Percentiles rank a stretch among this genome's conserved stretches.
phyloP scores from a whole-genome alignment of 2,113 vertebrate species.

The Chionomys nivalis region DNA sequence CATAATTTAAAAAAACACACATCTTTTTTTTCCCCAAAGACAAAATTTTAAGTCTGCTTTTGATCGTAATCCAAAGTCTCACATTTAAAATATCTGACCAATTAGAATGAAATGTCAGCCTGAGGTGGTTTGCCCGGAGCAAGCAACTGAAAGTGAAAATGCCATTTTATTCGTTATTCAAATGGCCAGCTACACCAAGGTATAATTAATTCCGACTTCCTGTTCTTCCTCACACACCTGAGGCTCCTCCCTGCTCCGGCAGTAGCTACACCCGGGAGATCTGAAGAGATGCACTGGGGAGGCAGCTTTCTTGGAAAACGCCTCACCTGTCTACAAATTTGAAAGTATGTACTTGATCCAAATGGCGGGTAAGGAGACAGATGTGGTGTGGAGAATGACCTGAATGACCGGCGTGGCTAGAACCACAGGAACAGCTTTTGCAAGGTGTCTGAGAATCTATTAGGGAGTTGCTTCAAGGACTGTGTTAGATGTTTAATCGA shows the following conservation, averaged over 20 bases:
- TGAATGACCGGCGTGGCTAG: neutral
- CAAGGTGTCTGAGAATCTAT: neutral
- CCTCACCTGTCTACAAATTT: constrained; percentile 6
- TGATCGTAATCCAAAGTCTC: neutral
- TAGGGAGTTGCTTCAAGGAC: neutral
- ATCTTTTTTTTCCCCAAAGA: neutral
- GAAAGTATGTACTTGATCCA: constrained; percentile 51
- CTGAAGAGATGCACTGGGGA: neutral
- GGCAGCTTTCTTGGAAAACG: constrained; percentile 23
- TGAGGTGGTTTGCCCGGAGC: constrained; percentile 34
- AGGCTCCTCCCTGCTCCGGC: constrained; percentile 44
- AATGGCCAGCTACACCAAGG: constrained; percentile 58
- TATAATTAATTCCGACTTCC: constrained; percentile 70
- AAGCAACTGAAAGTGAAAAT: constrained; percentile 18
- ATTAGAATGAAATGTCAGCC: neutral
- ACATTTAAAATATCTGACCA: neutral
- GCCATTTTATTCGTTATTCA: constrained; percentile 61
- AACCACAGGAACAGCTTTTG: neutral
- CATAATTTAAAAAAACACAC: too few species aligned
- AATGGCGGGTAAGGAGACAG: neutral
- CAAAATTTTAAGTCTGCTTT: neutral
- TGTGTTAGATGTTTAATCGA: neutral
- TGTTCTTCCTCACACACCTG: constrained; percentile 17
- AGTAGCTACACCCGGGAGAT: neutral
- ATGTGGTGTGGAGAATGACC: neutral